Conservation (phyloP, 2,113 vertebrate genomes). For the Fukomys damarensis region DNA sequence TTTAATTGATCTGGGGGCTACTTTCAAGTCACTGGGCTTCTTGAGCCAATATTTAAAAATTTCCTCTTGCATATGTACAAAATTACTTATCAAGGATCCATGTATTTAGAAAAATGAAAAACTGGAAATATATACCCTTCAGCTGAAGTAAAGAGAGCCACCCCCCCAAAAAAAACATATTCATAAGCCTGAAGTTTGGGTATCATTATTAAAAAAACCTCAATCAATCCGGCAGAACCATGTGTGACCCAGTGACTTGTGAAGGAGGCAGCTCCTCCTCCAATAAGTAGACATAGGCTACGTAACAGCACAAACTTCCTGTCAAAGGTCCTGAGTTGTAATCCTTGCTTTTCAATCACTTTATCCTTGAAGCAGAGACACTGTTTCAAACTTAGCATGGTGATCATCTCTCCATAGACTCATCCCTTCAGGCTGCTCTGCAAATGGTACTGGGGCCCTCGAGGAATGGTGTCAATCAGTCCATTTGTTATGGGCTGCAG, state of each 20-base stretch:
- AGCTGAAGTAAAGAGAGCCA: slow-evolving; percentile 3
- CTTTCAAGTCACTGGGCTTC: slow-evolving; percentile 81
- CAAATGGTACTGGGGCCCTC: neutral
- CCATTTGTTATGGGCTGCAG: neutral
- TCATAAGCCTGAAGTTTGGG: slow-evolving; percentile 62
- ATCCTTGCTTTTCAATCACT: neutral
- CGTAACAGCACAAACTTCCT: neutral
- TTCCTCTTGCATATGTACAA: slow-evolving; percentile 73
- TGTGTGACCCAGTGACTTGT: slow-evolving; percentile 70
- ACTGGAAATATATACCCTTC: neutral
- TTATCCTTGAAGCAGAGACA: neutral
- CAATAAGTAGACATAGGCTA: neutral
- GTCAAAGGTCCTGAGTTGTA: neutral
- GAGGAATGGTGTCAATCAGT: neutral
- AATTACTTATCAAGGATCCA: slow-evolving; percentile 73
- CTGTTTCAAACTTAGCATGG: neutral
- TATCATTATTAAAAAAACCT: slow-evolving; percentile 77
- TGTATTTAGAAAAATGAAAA: slow-evolving; percentile 75
- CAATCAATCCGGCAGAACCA: slow-evolving; percentile 76
- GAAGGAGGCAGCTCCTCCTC: slow-evolving; percentile 25
- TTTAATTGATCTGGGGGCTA: slow-evolving; percentile 79
- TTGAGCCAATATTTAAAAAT: slow-evolving; percentile 81
- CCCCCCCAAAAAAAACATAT: slow-evolving; percentile 72
- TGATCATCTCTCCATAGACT: neutral
- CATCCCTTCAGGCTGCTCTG: neutral